Evolutionary conservation across 2,797 vertebrate genomes (phyloP).

Genomic region (Tolypeutes matacus): DNA sequence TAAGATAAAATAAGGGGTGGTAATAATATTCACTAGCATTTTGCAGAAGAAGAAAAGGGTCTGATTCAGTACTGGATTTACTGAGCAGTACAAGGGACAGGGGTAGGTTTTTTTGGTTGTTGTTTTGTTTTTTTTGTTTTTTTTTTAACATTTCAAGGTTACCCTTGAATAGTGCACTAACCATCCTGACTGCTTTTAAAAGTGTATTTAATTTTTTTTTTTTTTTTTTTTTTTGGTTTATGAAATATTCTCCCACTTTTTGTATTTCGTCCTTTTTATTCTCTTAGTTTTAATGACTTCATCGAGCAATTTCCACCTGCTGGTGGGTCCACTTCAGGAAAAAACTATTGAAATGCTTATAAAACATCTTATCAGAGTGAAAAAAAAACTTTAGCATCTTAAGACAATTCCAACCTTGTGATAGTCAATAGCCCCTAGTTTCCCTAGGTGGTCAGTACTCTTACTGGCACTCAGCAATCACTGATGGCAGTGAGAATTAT

Average conservation of each 20-base stretch:
- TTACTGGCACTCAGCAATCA: not conserved
- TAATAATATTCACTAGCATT: not conserved
- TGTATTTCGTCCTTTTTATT: not conserved
- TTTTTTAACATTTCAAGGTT: not conserved
- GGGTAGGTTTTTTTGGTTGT: too few relatives aligned
- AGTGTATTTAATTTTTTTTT: not conserved
- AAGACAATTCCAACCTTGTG: not conserved
- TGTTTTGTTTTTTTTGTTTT: too few relatives aligned
- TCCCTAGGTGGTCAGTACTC: not conserved
- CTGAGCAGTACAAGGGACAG: not conserved
- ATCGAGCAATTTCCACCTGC: not conserved
- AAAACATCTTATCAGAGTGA: not conserved
- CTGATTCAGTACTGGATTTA: not conserved
- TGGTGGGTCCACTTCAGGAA: too few relatives aligned
- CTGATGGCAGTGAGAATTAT: not conserved
- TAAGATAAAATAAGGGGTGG: not conserved
- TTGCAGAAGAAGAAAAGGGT: not conserved
- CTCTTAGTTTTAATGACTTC: constrained; percentile 1
- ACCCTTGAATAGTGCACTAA: not conserved
- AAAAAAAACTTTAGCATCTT: not conserved
- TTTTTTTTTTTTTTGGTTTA: not conserved
- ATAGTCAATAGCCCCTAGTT: not conserved
- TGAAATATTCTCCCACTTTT: not conserved
- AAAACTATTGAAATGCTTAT: not conserved
- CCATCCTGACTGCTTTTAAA: not conserved